Evolutionary conservation across 2,797 vertebrate species (phyloP).

Genomic region (Pampus argenteus): DNA sequence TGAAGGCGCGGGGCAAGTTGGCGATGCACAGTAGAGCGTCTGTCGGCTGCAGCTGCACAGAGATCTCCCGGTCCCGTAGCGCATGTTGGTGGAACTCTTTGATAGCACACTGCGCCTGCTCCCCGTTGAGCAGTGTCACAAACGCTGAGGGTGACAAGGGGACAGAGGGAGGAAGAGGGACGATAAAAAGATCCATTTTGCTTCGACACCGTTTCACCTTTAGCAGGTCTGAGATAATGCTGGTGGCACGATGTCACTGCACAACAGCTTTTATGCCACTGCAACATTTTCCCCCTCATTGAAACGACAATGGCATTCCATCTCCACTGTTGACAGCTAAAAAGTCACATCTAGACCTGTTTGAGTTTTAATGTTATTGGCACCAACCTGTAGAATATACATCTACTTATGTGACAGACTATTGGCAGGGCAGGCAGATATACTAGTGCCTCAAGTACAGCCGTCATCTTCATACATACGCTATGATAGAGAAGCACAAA

Average conservation of each 20-base stretch:
- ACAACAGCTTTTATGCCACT: constrained; percentile 28
- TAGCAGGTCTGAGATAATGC: constrained; percentile 16
- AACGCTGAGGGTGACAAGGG: constrained; percentile 82
- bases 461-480: neutral
- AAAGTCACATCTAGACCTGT: neutral
- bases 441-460: neutral
- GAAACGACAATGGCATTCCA: constrained; percentile 18
- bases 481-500: neutral
- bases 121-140: constrained; percentile 92
- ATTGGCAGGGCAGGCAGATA: neutral
- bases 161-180: constrained; percentile 20
- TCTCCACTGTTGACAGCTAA: constrained; percentile 8
- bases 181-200: constrained; percentile 16
- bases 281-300: constrained; percentile 18
- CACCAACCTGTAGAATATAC: neutral
- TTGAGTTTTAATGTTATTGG: neutral
- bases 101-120: constrained; percentile 93
- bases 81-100: constrained; percentile 87
- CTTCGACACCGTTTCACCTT: constrained; percentile 20
- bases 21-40: constrained; percentile 94
- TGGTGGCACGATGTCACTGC: constrained; percentile 38
- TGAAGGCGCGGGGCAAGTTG: constrained; percentile 90
- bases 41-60: constrained; percentile 93
- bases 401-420: constrained; percentile 15
- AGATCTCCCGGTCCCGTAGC: constrained; percentile 91